These are phyloP conservation scores for Arenaria interpres DNA, from an alignment of 2,113 vertebrate genomes.

Conservation along the genomic window DNA sequence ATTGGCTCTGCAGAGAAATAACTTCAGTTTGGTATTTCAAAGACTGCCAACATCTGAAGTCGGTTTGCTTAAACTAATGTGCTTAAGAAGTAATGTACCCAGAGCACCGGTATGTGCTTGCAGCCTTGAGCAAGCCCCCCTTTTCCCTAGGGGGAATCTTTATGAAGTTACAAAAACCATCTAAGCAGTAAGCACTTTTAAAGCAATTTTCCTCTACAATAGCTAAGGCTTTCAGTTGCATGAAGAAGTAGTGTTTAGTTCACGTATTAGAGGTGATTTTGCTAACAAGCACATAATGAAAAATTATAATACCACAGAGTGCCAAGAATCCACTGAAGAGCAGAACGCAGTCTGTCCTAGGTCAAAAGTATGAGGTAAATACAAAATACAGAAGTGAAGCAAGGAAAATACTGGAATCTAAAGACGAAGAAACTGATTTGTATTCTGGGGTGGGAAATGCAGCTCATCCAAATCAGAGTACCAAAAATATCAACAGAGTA, in stretches of 20 bases:
- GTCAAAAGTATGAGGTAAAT: not conserved
- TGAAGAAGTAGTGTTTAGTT: not conserved
- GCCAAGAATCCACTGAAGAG: not conserved
- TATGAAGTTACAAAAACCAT: not conserved
- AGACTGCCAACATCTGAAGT: not conserved
- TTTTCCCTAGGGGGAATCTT: not conserved
- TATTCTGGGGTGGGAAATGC: not conserved
- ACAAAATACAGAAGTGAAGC: not conserved
- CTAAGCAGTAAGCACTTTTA: not conserved
- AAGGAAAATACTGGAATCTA: not conserved
- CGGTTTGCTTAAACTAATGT: not conserved
- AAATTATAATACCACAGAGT: not conserved
- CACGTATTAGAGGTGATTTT: not conserved
- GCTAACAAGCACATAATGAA: not conserved
- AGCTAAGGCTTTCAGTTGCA: not conserved
- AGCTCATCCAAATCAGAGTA: not conserved
- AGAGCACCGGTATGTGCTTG: not conserved
- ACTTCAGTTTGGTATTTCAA: not conserved
- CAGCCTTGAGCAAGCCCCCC: not conserved
- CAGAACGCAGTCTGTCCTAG: not conserved
- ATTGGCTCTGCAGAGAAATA: not conserved
- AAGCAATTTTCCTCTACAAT: not conserved
- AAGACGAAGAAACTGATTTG: not conserved
- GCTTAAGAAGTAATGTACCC: not conserved
- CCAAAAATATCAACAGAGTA: not conserved